These are phyloP conservation scores for Spea multiplicata DNA, from an alignment of 2,113 vertebrate genomes.

Conservation along the genomic window DNA sequence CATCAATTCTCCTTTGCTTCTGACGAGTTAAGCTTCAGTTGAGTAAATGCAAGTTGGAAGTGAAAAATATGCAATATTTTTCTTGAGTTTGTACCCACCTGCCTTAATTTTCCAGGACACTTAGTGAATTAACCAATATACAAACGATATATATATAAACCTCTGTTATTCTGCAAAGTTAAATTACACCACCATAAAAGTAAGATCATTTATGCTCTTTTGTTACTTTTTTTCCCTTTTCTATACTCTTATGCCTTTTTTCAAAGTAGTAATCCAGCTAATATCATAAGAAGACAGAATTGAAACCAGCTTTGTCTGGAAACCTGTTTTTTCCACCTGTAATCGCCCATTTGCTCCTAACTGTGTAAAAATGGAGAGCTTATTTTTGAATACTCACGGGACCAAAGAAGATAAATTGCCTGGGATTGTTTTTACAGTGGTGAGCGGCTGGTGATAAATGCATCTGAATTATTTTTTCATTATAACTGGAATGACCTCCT, in stretches of 20 bases:
- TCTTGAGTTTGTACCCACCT: too few species aligned
- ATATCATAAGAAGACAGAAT: constrained; percentile 41
- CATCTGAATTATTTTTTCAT: constrained; percentile 49
- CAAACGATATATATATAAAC: too few species aligned
- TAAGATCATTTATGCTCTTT: too few species aligned
- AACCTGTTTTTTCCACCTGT: constrained; percentile 42
- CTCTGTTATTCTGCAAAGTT: too few species aligned
- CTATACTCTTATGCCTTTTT: constrained; percentile 23
- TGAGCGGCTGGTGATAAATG: constrained; percentile 42
- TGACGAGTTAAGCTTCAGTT: too few species aligned
- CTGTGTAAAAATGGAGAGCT: constrained; percentile 41
- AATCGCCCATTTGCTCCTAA: constrained; percentile 33
- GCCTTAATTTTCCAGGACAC: too few species aligned
- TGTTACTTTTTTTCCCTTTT: neutral
- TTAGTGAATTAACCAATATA: too few species aligned
- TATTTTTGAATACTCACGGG: constrained; percentile 44
- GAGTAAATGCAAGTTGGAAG: too few species aligned
- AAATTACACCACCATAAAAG: too few species aligned
- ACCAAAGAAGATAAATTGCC: constrained; percentile 45
- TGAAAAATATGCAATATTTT: too few species aligned
- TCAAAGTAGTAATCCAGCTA: constrained; percentile 36
- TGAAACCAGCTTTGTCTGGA: constrained; percentile 27
- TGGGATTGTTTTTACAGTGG: constrained; percentile 41
- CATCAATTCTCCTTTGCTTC: too few species aligned
- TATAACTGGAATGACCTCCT: constrained; percentile 46